Percentiles rank a stretch among this genome's conserved stretches.
Evolutionary conservation across 2,797 vertebrate genomes (phyloP).

Genomic region (Malurus leucopterus): DNA sequence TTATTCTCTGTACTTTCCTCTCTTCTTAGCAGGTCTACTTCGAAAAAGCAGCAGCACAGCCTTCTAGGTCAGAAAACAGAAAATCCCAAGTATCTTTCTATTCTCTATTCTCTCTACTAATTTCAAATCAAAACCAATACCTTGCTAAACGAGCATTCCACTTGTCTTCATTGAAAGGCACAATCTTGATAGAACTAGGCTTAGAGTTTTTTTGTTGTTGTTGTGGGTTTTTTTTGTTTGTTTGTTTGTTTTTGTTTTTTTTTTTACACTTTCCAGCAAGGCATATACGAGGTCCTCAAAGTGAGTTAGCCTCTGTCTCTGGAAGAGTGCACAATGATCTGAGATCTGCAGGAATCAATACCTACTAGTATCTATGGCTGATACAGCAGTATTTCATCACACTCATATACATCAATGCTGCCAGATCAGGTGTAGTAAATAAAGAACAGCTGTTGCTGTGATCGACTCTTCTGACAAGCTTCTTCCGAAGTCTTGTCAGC

Average conservation of each 20-base stretch:
- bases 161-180: neutral
- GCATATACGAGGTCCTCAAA: neutral
- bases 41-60: neutral
- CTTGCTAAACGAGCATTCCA: neutral
- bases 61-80: neutral
- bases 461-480: neutral
- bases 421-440: conserved; percentile 11
- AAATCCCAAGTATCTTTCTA: neutral
- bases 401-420: neutral
- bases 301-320: neutral
- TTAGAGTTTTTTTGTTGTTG: neutral
- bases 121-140: neutral
- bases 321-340: neutral
- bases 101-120: neutral
- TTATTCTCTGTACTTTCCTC: neutral
- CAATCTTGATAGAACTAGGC: rapidly evolving
- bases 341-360: neutral
- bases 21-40: neutral
- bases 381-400: neutral
- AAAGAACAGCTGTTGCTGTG: conserved; percentile 9
- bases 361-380: neutral
- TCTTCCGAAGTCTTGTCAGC: neutral
- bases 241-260: neutral
- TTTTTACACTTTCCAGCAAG: neutral
- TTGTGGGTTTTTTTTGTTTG: too few species aligned